Base-by-base conservation (phyloP, 2,888 invertebrate species). In the Myopa tessellatipennis region DNA sequence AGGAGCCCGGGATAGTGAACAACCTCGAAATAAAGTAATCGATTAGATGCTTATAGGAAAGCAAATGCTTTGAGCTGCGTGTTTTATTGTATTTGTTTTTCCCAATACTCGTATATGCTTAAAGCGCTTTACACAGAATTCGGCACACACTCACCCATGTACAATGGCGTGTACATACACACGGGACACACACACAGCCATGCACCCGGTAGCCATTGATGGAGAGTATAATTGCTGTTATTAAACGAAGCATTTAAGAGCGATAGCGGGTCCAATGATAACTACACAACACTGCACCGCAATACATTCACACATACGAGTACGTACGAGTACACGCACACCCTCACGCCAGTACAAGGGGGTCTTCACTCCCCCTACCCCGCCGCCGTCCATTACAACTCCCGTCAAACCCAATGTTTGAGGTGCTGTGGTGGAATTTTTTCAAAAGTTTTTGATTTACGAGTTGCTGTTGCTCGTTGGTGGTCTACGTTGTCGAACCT, bases 361-460 rank as follows among this genome's bases (percentile, higher is more conserved):
- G 26, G 26, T 26, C 26, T 26, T 26, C 26, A 26, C 26, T 26
- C 10, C 68, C 18, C 65, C 36, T 38, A 14, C 67, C 26, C 55
- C 69, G 4, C 55, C 26, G 2, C 10, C 52, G 26, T 26, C 26
- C 63, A 36, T 12, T 5, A 3, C 34, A 4, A 65, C 38, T 12
- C 14, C 36, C 34, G 38, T 67, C n/a, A n/a, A 67, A 40, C 1
- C 3, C 40, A n/a, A 38, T 36, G 50, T 26, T 55, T 12, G 26
- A 34, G 4, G 55, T 55, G 45, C 16, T 16, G 45, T 38, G 18
- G 16, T 55, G 69, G 67, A 68, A 60, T 76, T 72, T 76, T 71
- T 72, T 14, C 60, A 75, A 65, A 77, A 78, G 50, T 72, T 78
- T 78, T 78, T 78, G 78, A 78, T 76, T 78, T 78, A 78, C 72